Base-by-base conservation (phyloP, 2,797 vertebrate genomes). In the Poeciliopsis turneri region DNA sequence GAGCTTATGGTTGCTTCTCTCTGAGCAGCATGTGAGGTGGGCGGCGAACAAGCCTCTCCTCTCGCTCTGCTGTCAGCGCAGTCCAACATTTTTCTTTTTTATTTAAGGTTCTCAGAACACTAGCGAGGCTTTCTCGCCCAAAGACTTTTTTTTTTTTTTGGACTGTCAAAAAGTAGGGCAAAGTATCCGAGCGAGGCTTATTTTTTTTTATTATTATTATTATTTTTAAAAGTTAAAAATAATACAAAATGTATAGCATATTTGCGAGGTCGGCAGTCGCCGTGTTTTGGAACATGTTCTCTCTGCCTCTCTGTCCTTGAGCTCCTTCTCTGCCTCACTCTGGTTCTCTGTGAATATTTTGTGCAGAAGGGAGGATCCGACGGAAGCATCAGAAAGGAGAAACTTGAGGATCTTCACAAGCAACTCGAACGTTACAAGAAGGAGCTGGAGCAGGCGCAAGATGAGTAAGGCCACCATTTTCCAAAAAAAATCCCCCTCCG, bases 391-490 rank as follows among this genome's bases (percentile, higher is more conserved):
- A 96, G 93, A 64, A 88, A 86, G 41, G 92, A 75, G 33, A 89
- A 89, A 71, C 87, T 95, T 78, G 94, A 94, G 77, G 96, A 97
- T 0, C 93, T 98, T 82, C 95, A 93, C 85, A 92, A 92, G 39
- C 93, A 96, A 33, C 94, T 98, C 76, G 94, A 93, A 68, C 92
- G 89, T 87, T 96, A 84, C 85, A 95, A 80, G 73, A 95, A 88
- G 69, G 96, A 98, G 49, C 92, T 97, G 84, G 96, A 95, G 90
- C 90, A 93, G 73, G 93, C 94, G 47, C 82, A 93, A 33, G 93
- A 96, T 55, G 97, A 98, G 98, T 99, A 94, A 96, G 97, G 80
- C 64, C 16, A 18, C 55, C 39, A 0, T 45, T 45, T 43, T 16
- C 36, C 20, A 39, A 36, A 45, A n/a, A 41, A 39, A 25, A 1